phyloP scores from a whole-genome alignment of 2,113 vertebrate species.

The Dissostichus mawsoni region DNA sequence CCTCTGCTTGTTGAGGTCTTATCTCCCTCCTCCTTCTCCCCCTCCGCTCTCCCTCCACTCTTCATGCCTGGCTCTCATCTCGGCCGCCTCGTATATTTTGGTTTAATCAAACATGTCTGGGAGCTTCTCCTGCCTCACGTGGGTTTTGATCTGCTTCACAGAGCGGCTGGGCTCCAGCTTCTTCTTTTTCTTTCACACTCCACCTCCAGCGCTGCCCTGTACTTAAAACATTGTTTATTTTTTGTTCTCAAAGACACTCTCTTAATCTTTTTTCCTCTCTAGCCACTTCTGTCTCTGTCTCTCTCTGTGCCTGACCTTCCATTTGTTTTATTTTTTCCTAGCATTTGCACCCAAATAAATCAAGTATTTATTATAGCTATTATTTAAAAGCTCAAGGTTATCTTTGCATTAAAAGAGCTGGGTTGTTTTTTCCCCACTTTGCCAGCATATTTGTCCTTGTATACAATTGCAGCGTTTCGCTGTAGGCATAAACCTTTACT shows the following conservation, averaged over 20 bases:
- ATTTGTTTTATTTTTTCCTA: not conserved
- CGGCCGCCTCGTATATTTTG: slow-evolving; percentile 60
- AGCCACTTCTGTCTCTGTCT: not conserved
- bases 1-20: slow-evolving; percentile 34
- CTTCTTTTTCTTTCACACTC: not conserved
- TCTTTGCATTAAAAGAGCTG: not conserved
- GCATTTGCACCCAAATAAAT: not conserved
- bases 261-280: not conserved
- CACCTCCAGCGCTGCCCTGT: not conserved
- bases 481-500: not conserved
- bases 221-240: slow-evolving; percentile 25
- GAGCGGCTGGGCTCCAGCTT: slow-evolving; percentile 56
- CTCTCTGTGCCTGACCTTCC: not conserved
- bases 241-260: slow-evolving; percentile 14
- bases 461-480: not conserved
- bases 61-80: slow-evolving; percentile 62
- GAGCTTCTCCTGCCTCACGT: slow-evolving; percentile 60
- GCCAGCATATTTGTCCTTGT: not conserved
- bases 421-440: not conserved
- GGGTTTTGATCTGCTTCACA: slow-evolving; percentile 73
- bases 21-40: slow-evolving; percentile 2
- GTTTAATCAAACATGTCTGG: slow-evolving; percentile 77
- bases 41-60: not conserved
- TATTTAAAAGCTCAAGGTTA: not conserved
- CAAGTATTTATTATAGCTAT: not conserved